Evolutionary conservation across 1,140 invertebrate genomes (phyloP).

Genomic region (Harpegnathos saltator): DNA sequence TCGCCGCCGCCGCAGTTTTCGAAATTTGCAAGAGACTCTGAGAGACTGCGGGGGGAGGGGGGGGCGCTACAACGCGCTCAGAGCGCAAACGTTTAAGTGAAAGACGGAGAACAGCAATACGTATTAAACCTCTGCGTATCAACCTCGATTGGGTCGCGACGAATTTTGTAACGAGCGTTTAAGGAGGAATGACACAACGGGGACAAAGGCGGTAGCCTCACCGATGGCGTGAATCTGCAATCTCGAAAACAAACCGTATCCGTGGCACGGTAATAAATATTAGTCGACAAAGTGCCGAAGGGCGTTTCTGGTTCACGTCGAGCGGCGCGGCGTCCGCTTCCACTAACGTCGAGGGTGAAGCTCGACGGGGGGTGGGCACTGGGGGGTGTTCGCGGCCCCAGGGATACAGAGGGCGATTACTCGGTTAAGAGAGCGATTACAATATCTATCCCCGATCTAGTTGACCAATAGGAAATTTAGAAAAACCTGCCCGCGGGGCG

Average conservation of each 20-base stretch:
- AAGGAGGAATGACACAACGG: neutral
- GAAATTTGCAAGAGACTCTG: no score
- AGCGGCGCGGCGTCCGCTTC: conserved; percentile 14
- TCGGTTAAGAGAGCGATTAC: conserved; percentile 82
- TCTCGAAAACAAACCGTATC: conserved; percentile 54
- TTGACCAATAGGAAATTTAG: conserved; percentile 72
- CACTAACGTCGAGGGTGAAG: conserved; percentile 38
- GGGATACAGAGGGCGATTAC: conserved; percentile 75
- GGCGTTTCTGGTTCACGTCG: conserved; percentile 41
- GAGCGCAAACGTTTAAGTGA: no score
- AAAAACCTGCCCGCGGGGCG: conserved; percentile 50
- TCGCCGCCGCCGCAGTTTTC: no score
- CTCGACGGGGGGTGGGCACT: conserved; percentile 61
- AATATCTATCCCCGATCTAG: conserved; percentile 81
- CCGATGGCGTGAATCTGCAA: conserved; percentile 37
- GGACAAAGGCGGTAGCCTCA: conserved; percentile 14
- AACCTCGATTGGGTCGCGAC: no score
- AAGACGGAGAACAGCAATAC: no score
- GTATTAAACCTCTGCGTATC: no score
- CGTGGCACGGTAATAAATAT: conserved; percentile 50
- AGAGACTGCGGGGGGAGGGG: no score
- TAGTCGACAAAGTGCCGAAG: conserved; percentile 53
- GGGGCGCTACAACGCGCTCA: no score
- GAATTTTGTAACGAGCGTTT: no score
- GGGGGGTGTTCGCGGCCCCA: conserved; percentile 55